Conservation (phyloP, 2,113 vertebrate genomes). For the Gymnarchus niloticus region DNA sequence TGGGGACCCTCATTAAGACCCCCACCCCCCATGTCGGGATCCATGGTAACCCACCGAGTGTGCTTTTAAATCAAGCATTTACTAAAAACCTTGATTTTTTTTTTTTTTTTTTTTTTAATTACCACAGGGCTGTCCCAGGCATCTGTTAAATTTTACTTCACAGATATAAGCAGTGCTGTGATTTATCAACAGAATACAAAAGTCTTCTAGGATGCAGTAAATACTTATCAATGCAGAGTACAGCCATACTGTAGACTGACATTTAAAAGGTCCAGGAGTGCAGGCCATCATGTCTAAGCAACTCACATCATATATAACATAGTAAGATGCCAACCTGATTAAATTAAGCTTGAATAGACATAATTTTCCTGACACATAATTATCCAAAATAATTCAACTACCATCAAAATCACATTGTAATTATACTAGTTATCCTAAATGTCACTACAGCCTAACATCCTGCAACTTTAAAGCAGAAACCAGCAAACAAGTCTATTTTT, state of each 20-base stretch:
- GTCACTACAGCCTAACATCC: neutral
- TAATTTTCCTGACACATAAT: neutral
- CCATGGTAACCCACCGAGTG: neutral
- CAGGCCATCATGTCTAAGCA: neutral
- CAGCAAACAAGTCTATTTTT: neutral
- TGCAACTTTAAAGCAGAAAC: neutral
- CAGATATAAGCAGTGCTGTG: neutral
- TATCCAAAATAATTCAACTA: neutral
- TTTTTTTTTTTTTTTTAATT: too few species aligned
- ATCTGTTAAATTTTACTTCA: neutral
- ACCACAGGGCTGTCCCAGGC: neutral
- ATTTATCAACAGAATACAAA: neutral
- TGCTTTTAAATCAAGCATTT: neutral
- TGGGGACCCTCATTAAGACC: neutral
- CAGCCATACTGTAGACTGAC: neutral
- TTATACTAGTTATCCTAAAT: neutral
- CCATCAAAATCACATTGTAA: neutral
- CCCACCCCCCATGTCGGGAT: too few species aligned
- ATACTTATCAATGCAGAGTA: neutral
- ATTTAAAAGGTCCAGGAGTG: neutral
- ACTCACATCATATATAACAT: neutral
- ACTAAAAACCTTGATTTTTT: neutral
- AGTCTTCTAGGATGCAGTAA: neutral
- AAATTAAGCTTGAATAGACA: neutral
- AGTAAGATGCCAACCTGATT: neutral